phyloP scores from a whole-genome alignment of 92 coral and sea anemone species.

The Epizoanthus fatuus region DNA sequence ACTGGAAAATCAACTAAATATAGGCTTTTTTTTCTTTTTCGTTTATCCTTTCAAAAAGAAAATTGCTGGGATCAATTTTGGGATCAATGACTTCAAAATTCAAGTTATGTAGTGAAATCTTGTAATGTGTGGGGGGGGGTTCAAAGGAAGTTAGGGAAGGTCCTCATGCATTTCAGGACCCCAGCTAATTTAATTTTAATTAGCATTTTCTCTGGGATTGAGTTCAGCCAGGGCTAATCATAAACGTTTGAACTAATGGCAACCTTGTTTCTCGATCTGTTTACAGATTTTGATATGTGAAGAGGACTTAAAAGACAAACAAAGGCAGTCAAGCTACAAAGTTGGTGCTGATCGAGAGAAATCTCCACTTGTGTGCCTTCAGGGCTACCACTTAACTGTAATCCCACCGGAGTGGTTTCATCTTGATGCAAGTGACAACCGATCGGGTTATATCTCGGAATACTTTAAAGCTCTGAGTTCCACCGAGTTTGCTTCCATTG shows the following conservation, averaged over 20 bases:
- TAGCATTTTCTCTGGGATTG: no score
- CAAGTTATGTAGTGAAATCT: no score
- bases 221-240: not conserved
- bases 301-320: constrained; percentile 70
- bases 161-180: not conserved
- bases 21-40: no score
- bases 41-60: no score
- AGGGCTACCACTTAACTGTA: constrained; percentile 77
- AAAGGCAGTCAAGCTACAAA: constrained; percentile 67
- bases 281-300: constrained; percentile 76
- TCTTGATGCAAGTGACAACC: constrained; percentile 28
- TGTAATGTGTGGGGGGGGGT: no score
- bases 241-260: not conserved
- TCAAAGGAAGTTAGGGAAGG: no score
- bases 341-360: constrained; percentile 60
- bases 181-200: no score
- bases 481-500: constrained; percentile 79
- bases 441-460: constrained; percentile 18
- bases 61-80: no score
- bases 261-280: not conserved
- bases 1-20: no score
- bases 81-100: no score
- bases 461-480: constrained; percentile 29
- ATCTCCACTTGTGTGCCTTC: constrained; percentile 67
- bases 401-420: constrained; percentile 84